A percentile compares a stretch with the other conserved stretches of the same genome.
Conservation (phyloP, 2,888 invertebrate genomes). For the Leptura quadrifasciata region DNA sequence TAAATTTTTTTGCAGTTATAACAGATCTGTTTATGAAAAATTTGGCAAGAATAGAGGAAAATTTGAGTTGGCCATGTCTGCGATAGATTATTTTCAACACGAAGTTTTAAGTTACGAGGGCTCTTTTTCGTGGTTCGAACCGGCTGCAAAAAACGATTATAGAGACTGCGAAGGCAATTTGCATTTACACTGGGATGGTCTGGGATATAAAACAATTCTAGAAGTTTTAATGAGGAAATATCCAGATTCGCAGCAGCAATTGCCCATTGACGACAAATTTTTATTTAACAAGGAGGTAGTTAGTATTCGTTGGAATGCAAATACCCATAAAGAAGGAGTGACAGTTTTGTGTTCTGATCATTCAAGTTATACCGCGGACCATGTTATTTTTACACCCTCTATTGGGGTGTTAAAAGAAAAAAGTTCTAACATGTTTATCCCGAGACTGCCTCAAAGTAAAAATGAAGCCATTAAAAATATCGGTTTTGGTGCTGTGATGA, state of each 20-base stretch:
- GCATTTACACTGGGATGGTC: conserved; percentile 83
- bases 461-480: conserved; percentile 55
- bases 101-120: conserved; percentile 66
- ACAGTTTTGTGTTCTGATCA: conserved; percentile 74
- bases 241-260: conserved; percentile 52
- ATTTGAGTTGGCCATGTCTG: conserved; percentile 49
- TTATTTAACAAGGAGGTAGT: conserved; percentile 60
- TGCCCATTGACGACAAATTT: conserved; percentile 61
- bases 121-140: conserved; percentile 79
- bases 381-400: conserved; percentile 78
- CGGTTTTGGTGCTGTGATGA: conserved; percentile 58
- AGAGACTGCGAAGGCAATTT: conserved; percentile 82
- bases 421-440: conserved; percentile 54
- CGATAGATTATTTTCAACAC: conserved; percentile 55
- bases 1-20: conserved; percentile 56
- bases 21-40: conserved; percentile 48
- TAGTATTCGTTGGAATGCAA: conserved; percentile 50
- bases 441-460: conserved; percentile 54
- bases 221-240: conserved; percentile 76
- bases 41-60: conserved; percentile 50
- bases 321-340: conserved; percentile 40
- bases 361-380: conserved; percentile 74
- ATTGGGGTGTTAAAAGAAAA: conserved; percentile 60
- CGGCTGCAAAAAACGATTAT: conserved; percentile 81
- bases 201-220: conserved; percentile 80